phyloP scores from a whole-genome alignment of 2,797 vertebrate genomes.

The Smutsia gigantea region DNA sequence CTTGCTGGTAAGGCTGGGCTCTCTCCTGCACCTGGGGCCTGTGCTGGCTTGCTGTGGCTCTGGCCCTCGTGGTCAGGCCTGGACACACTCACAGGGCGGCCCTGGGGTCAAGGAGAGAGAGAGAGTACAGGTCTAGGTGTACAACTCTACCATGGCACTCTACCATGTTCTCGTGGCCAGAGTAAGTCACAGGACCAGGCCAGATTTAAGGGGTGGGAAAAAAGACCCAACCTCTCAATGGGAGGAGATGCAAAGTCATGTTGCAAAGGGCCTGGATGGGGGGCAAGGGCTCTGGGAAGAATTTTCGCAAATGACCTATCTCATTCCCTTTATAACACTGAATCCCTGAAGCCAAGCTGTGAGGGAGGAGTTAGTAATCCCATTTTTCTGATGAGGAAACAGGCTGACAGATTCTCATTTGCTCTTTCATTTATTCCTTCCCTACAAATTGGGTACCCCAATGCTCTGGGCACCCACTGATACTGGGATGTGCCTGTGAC shows the following conservation, averaged over 20 bases:
- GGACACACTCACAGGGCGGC: neutral
- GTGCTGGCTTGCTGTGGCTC: neutral
- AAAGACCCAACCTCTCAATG: neutral
- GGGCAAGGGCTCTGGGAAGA: fast-evolving
- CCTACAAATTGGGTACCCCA: too few relatives aligned
- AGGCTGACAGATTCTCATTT: neutral
- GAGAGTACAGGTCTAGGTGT: neutral
- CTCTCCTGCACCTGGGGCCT: neutral
- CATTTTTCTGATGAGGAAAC: neutral
- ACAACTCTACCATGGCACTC: neutral
- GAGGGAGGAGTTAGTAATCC: neutral
- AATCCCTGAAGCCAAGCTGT: neutral
- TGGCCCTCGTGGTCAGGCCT: neutral
- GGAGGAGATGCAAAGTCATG: neutral
- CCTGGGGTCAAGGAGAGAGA: too few relatives aligned
- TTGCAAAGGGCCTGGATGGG: too few relatives aligned
- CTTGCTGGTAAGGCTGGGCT: neutral
- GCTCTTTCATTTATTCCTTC: neutral
- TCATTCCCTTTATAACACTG: neutral
- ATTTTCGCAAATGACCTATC: neutral
- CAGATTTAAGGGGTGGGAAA: neutral
- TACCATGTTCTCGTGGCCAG: neutral
- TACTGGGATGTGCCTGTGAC: too few relatives aligned
- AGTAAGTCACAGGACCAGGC: neutral
- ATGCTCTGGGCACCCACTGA: neutral